Base-by-base conservation (phyloP, 1,140 invertebrate genomes). In the Bombus sylvicola region DNA sequence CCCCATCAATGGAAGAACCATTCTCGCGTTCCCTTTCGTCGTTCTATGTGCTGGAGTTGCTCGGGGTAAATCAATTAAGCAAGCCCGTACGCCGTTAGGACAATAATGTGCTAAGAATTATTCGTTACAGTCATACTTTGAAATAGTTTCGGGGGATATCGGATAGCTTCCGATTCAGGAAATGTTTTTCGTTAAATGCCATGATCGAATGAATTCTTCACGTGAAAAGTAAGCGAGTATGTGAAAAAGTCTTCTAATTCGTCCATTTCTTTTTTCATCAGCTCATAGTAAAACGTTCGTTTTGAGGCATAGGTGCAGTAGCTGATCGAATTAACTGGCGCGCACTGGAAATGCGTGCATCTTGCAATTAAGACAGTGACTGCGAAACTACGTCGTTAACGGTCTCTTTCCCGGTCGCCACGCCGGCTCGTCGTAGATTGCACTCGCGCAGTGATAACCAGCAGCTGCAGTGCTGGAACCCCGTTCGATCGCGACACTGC, bases 381-480 rank as follows among this genome's bases (percentile, higher is more conserved):
- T 71, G 78, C 89, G 64, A 73, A 85, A 88, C 75, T 87, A 79
- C 75, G 62, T 87, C 80, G 84, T 90, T 88, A 81, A 82, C 64
- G 68, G 79, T 68, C 59, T 43, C 59, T 80, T 88, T 83, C 69
- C 64, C 34, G 43, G 53, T 57, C 57, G 62, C n/a, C 78, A 57
- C 10, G 28, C 53, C 73, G 47, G 47, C 18, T 74, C 37, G 86
- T 83, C 90, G 81, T 83, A 75, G 88, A 74, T 88, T 81, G 81
- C 88, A 91, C 87, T 91, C 82, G 91, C 66, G 89, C 85, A 92
- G 88, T 92, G 89, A 92, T 92, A 92, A 92, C 83, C 89, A 53
- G 82, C 91, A 92, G 91, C 91, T 92, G 91, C 88, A 92, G 31
- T 73, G 57, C 59, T 39, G 31, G 77, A 64, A 86, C 83, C 87